phyloP scores from a whole-genome alignment of 2,888 invertebrate genomes.

The Thelaira solivaga region DNA sequence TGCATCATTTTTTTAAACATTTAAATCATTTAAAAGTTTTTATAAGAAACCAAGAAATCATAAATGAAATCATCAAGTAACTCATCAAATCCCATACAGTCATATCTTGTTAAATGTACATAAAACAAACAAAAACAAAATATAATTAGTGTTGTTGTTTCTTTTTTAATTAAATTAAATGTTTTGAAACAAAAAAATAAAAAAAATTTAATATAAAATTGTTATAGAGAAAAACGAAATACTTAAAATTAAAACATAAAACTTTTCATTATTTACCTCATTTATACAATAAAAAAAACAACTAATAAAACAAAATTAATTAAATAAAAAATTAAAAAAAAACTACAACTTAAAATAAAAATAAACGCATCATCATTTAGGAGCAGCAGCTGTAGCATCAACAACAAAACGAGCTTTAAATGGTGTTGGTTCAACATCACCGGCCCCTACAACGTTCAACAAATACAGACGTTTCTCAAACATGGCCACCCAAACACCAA shows the following conservation, averaged over 20 bases:
- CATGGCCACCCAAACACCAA: slow-evolving; percentile 66
- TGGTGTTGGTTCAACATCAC: slow-evolving; percentile 16
- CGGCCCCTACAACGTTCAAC: slow-evolving; percentile 52
- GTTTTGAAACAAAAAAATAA: slow-evolving; percentile 14
- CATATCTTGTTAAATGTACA: slow-evolving; percentile 48
- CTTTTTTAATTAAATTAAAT: slow-evolving; percentile 27
- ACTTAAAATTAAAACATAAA: slow-evolving; percentile 34
- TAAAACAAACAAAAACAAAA: slow-evolving; percentile 14
- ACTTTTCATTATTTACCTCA: slow-evolving; percentile 42
- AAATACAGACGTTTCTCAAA: slow-evolving; percentile 67
- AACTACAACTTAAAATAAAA: background rate
- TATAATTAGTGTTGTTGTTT: slow-evolving; percentile 39
- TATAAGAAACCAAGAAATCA: background rate
- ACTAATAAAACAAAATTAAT: background rate
- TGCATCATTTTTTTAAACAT: too few relatives aligned
- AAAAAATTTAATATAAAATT: slow-evolving; percentile 29
- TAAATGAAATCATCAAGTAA: background rate
- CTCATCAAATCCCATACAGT: slow-evolving; percentile 27
- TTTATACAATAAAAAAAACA: slow-evolving; percentile 12
- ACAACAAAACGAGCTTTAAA: slow-evolving; percentile 64
- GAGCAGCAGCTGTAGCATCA: slow-evolving; percentile 62
- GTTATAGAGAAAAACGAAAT: slow-evolving; percentile 15
- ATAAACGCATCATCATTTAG: slow-evolving; percentile 49
- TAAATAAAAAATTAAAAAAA: background rate
- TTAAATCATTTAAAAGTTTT: slow-evolving; percentile 6